These are phyloP conservation scores for Episyrphus balteatus DNA, from an alignment of 1,140 invertebrate species.

Conservation along the genomic window DNA sequence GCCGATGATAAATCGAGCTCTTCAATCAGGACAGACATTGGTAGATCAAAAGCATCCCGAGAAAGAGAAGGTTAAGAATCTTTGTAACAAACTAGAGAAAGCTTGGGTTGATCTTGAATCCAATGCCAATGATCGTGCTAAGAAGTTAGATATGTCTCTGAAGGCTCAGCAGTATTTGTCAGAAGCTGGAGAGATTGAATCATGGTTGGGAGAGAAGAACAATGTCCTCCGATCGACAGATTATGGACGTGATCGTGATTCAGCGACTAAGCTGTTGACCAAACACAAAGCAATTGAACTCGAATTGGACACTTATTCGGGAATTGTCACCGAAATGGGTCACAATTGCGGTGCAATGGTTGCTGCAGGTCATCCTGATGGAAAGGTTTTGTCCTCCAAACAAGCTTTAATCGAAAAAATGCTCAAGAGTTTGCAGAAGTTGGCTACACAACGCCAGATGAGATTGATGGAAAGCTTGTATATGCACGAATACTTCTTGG, in stretches of 20 bases:
- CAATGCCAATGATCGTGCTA: slow-evolving; percentile 57
- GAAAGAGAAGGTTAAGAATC: slow-evolving; percentile 52
- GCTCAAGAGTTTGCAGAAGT: slow-evolving; percentile 67
- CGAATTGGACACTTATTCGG: slow-evolving; percentile 86
- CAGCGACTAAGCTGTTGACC: slow-evolving; percentile 80
- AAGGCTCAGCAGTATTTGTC: slow-evolving; percentile 83
- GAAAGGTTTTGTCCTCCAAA: slow-evolving; percentile 64
- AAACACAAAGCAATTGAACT: slow-evolving; percentile 88
- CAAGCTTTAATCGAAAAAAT: slow-evolving; percentile 67
- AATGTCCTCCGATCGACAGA: slow-evolving; percentile 70
- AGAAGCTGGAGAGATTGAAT: slow-evolving; percentile 84
- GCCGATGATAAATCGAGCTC: slow-evolving; percentile 67
- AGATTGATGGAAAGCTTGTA: slow-evolving; percentile 84
- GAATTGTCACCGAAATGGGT: slow-evolving; percentile 86
- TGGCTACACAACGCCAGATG: slow-evolving; percentile 67
- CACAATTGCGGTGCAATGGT: slow-evolving; percentile 73
- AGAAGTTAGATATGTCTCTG: slow-evolving; percentile 71
- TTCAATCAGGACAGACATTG: slow-evolving; percentile 59
- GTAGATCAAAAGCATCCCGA: slow-evolving; percentile 66
- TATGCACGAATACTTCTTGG: slow-evolving; percentile 85
- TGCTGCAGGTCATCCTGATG: slow-evolving; percentile 62
- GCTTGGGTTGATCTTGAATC: slow-evolving; percentile 60
- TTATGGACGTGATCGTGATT: slow-evolving; percentile 76
- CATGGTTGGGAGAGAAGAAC: slow-evolving; percentile 81
- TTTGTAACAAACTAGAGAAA: slow-evolving; percentile 50